These are phyloP conservation scores for Spilosoma lubricipeda DNA, from an alignment of 2,888 invertebrate species.

Conservation along the genomic window DNA sequence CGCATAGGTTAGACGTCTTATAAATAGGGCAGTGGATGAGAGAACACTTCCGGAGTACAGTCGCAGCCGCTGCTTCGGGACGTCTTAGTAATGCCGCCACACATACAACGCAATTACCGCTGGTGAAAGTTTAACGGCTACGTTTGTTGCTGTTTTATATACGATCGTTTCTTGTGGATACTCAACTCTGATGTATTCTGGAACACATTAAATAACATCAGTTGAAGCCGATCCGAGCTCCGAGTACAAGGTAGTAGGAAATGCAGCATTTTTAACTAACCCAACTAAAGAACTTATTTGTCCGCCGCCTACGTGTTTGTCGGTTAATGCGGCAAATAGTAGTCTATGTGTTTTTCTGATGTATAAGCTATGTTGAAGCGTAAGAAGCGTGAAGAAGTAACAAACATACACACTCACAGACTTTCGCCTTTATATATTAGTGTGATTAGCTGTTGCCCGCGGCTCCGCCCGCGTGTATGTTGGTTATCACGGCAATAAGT, in stretches of 20 bases:
- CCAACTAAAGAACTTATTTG: slow-evolving; percentile 3
- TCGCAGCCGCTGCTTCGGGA: slow-evolving; percentile 63
- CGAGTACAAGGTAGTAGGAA: not conserved
- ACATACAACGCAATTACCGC: slow-evolving; percentile 51
- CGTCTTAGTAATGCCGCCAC: slow-evolving; percentile 39
- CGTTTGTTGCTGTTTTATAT: slow-evolving; percentile 30
- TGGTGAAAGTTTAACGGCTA: slow-evolving; percentile 59
- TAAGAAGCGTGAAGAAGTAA: too few species aligned
- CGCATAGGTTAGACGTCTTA: slow-evolving; percentile 54
- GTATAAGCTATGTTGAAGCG: too few species aligned
- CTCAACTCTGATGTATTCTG: slow-evolving; percentile 16
- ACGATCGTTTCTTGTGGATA: slow-evolving; percentile 27
- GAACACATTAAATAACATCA: slow-evolving; percentile 14
- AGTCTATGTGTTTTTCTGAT: too few species aligned
- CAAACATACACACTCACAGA: too few species aligned
- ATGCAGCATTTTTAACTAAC: not conserved
- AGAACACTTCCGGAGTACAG: slow-evolving; percentile 71
- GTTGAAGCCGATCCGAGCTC: not conserved
- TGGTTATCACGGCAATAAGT: too few species aligned
- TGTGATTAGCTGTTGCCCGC: too few species aligned
- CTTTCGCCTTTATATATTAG: too few species aligned
- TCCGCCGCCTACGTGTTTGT: too few species aligned
- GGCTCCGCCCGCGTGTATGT: too few species aligned
- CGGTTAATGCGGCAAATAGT: too few species aligned
- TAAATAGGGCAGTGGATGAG: slow-evolving; percentile 77